Evolutionary conservation across 2,113 vertebrate genomes (phyloP), one percentile per base, ranked within the genome.

Genomic region (Phalacrocorax aristotelis): DNA sequence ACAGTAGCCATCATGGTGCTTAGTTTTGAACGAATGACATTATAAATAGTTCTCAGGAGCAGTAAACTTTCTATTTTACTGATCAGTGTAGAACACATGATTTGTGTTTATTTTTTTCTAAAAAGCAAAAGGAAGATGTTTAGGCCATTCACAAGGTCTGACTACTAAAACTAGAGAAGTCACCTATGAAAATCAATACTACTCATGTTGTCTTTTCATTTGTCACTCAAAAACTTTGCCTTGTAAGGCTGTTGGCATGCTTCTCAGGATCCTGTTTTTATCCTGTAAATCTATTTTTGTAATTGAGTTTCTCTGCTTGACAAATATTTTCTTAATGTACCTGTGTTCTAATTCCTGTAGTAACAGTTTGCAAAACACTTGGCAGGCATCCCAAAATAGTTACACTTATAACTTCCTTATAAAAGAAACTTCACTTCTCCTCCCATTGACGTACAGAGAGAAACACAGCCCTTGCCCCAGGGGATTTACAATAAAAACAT

Each of bases 301-400:
- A 83, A 54, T 88, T 52, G 76, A 66, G 80, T 74, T 95, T 88
- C 81, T 94, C 69, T 94, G 65, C 44, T 79, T 94, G 70, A 88
- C 78, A 94, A 83, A 94, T 90, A 77, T 54, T 96, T 97, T 93
- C 68, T 87, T 88, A 89, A 91, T 60, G 49, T 94, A 95, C 89
- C 93, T 83, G 64, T 91, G 60, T 93, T 95, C 57, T 49, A 81
- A 15, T 83, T 68, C 61, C 4, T 71, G 57, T 95, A 88, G 70
- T 95, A 95, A 68, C 36, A 95, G 26, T 90, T 89, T 92, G 89
- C 75, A 75, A 94, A 95, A 95, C 44, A 74, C 62, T 85, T 95
- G 44, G 87, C 87, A 94, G 51, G 83, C 72, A 66, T 94, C 64
- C 84, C 51, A 48, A 88, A 88, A 55, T 80, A 92, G 65, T 89